Evolutionary conservation across 2,888 invertebrate genomes (phyloP).

Genomic region (Suillia variegata): DNA sequence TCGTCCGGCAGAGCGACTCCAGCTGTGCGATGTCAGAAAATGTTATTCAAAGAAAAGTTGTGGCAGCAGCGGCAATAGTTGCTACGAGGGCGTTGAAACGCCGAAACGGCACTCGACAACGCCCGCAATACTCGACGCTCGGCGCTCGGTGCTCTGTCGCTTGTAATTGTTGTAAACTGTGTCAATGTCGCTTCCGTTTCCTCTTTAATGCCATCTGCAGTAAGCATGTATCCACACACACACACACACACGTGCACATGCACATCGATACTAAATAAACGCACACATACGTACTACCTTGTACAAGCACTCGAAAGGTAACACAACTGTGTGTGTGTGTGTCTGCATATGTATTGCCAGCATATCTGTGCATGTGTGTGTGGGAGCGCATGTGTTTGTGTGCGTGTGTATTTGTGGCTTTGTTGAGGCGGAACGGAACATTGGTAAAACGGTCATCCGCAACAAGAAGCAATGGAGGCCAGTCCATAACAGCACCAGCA

Average conservation of each 20-base stretch:
- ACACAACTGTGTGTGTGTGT: background rate
- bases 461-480: slow-evolving; percentile 36
- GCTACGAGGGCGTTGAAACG: background rate
- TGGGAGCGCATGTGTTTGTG: slow-evolving; percentile 3
- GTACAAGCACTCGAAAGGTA: background rate
- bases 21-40: background rate
- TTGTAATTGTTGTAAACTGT: slow-evolving; percentile 46
- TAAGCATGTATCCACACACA: slow-evolving; percentile 16
- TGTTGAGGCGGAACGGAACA: slow-evolving; percentile 42
- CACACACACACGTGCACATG: background rate
- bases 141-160: background rate
- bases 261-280: background rate
- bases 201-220: slow-evolving; percentile 34
- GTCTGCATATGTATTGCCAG: too few relatives aligned
- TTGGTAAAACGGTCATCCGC: slow-evolving; percentile 57
- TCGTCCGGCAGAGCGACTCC: background rate
- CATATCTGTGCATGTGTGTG: background rate
- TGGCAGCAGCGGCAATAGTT: background rate
- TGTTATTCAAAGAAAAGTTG: too few relatives aligned
- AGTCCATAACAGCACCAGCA: background rate
- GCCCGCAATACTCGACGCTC: background rate
- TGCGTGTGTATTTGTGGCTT: slow-evolving; percentile 24
- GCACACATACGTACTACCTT: background rate
- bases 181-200: slow-evolving; percentile 54
- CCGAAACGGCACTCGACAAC: background rate